phyloP scores from a whole-genome alignment of 2,797 vertebrate genomes.

The Eidolon dupreanum region DNA sequence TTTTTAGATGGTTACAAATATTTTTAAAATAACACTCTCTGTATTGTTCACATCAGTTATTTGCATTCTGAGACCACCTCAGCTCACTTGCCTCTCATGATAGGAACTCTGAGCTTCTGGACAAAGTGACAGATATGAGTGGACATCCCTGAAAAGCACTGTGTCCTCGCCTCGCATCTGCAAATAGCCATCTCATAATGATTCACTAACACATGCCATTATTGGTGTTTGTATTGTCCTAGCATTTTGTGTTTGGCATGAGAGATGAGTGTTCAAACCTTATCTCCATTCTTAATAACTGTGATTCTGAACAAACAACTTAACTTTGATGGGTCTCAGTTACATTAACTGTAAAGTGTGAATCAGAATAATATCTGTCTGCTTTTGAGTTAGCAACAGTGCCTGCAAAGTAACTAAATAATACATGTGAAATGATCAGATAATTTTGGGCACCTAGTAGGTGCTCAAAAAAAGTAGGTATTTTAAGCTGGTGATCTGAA shows the following conservation, averaged over 20 bases:
- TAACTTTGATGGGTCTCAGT: not conserved
- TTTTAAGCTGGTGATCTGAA: not conserved
- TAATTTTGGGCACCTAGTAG: not conserved
- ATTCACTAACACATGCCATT: accelerated
- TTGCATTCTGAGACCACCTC: not conserved
- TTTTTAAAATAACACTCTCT: not conserved
- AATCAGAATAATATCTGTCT: not conserved
- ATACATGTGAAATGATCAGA: not conserved
- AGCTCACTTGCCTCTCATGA: not conserved
- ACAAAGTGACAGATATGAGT: not conserved
- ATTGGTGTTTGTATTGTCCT: not conserved
- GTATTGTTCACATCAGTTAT: not conserved
- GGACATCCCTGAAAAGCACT: not conserved
- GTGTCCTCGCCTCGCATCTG: accelerated
- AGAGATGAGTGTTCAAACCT: not conserved
- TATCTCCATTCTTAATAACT: not conserved
- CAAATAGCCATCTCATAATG: accelerated
- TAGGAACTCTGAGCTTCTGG: not conserved
- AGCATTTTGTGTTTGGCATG: not conserved
- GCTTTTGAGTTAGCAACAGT: not conserved
- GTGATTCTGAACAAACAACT: not conserved
- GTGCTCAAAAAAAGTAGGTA: not conserved
- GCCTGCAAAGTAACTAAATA: not conserved
- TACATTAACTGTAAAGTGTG: not conserved
- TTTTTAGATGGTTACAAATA: not conserved